Evolutionary conservation across 2,797 vertebrate species (phyloP), one percentile per base, ranked within the genome.

Genomic region (Ciconia nigra): DNA sequence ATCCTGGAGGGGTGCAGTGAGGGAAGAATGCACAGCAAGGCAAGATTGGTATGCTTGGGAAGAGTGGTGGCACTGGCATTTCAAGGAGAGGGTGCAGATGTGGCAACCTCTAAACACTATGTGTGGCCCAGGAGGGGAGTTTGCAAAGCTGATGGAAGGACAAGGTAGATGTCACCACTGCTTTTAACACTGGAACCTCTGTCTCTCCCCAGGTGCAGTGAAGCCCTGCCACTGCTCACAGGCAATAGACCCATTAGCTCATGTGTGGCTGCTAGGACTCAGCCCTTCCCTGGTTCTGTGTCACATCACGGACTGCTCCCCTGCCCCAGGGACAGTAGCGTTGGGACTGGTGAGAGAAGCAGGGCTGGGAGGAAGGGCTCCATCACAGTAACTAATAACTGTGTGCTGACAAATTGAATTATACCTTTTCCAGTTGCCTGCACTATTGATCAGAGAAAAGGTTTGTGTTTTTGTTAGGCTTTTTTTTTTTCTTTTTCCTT

Each of bases 401-500:
- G 17, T 92, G 83, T 72, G 71, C 90, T 87, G 95, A 95, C 96
- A 97, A 97, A 94, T 77, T 94, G 96, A 97, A 95, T 96, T 94
- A 94, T 63, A 83, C 85, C 90, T 97, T 97, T 97, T 96, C 94
- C 90, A 90, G 85, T 87, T 97, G 94, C 95, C 85, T 90, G 80
- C 79, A 82, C 93, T 96, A 90, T 83, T 95, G 98, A 97, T 93
- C 95, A 94, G 65, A 92, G 94, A 82, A 44, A 63, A 96, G 91
- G 91, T 44, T 42, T 52, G 35, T 74, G 77, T 54, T 91, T 96
- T 96, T 96, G 90, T 94, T 93, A 66, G 89, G 51, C 7, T 72
- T 39, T 76, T 65, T 79, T 79, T 83, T 14, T 19, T 49, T 16
- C 5, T 86, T 72, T 76, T 87, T 76, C 69, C 85, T 94, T 57